Evolutionary conservation across 2,797 vertebrate genomes (phyloP).

Genomic region (Cygnus olor): DNA sequence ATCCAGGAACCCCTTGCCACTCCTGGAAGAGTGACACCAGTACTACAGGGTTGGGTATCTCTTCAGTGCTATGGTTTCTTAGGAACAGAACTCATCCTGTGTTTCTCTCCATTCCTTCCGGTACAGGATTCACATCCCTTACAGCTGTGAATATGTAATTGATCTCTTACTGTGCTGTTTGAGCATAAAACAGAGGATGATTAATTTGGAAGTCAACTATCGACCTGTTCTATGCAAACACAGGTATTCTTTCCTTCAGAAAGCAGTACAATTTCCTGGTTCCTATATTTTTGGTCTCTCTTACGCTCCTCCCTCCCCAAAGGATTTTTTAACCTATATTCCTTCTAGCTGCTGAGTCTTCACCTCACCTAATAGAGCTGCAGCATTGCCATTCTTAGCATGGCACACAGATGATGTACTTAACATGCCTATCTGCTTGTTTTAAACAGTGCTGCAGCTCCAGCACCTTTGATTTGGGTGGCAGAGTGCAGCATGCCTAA

Average conservation of each 20-base stretch:
- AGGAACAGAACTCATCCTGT: not conserved
- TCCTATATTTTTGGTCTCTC: not conserved
- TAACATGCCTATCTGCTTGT: rapidly evolving
- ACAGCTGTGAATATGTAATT: not conserved
- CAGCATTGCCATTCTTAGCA: not conserved
- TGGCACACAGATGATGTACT: not conserved
- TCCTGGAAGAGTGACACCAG: not conserved
- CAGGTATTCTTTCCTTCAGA: not conserved
- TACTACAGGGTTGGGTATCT: not conserved
- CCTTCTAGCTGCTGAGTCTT: not conserved
- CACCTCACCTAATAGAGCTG: not conserved
- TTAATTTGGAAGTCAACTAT: not conserved
- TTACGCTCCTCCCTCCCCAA: not conserved
- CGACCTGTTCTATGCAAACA: not conserved
- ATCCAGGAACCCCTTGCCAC: not conserved
- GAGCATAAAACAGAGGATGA: not conserved
- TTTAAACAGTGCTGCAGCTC: not conserved
- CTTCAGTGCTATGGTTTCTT: not conserved
- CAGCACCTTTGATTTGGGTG: not conserved
- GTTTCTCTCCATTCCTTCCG: not conserved
- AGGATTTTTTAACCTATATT: not conserved
- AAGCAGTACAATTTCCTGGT: not conserved
- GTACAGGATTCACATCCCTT: not conserved
- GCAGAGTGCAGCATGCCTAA: not conserved
- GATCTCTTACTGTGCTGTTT: not conserved